Evolutionary conservation across 2,113 vertebrate species (phyloP), one percentile per base, ranked within the genome.

Genomic region (Lophura nycthemera): DNA sequence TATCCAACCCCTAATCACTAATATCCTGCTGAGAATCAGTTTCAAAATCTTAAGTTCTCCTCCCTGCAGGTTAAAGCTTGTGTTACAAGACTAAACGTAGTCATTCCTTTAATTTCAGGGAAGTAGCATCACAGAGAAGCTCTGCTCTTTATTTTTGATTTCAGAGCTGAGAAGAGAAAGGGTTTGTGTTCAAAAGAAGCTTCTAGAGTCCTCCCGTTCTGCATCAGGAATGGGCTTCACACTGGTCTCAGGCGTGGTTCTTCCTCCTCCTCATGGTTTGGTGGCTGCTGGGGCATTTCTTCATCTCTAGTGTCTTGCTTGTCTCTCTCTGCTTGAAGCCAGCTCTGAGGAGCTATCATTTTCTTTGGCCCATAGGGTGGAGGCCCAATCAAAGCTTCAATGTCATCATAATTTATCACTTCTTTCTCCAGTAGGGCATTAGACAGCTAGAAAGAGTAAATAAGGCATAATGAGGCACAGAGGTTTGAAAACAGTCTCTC

Each of bases 361-460:
- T 98, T 99, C 96, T 99, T 99, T 27, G 99, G 98, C 14, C 99
- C 99, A 0, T 99, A 95, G 3, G 98, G 99, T 0, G 98, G 98
- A 0, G 98, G 98, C 25, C 99, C 99, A 8, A 99, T 98, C 92
- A 99, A 96, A 19, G 98, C 98, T 92, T 99, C 99, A 0, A 99
- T 99, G 96, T 99, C 99, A 10, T 98, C 98, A 0, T 99, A 99
- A 97, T 99, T 99, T 60, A 99, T 98, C 90, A 99, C 99, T 95
- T 99, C 99, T 32, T 98, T 98, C 94, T 99, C 99, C 95, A 99
- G 94, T 69, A 99, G 98, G 2, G 98, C 97, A 7, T 96, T 97
- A 21, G 99, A 99, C 97, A 99, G 96, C 99, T 99, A 76, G 73
- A 91, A 88, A 83, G 54, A 95, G 54, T 88, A 70, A 92, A 66